A percentile compares a stretch with the other conserved stretches of the same genome.
These are phyloP conservation scores for Alligator mississippiensis DNA, from an alignment of 2,113 vertebrate species.

Conservation along the genomic window DNA sequence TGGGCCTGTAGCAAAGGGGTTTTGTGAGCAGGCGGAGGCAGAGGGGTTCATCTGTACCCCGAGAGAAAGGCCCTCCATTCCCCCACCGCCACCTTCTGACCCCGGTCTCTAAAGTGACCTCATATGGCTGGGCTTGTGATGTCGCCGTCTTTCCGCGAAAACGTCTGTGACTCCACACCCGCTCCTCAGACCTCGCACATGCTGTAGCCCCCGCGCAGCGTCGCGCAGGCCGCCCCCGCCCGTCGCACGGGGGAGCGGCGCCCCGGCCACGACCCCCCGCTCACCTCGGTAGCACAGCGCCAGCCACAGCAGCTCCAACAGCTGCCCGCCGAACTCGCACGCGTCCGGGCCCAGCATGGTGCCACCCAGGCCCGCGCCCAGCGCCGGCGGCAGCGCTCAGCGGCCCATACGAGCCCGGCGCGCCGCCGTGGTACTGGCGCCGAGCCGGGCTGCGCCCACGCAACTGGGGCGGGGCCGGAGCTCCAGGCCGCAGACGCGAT, in stretches of 20 bases:
- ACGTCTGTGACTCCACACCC: too few relatives aligned
- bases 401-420: background rate
- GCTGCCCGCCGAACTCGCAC: conserved; percentile 85
- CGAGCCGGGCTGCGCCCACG: too few relatives aligned
- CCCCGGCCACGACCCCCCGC: background rate
- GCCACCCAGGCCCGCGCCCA: conserved; percentile 81
- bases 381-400: conserved; percentile 28
- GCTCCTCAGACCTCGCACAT: background rate
- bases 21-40: too few relatives aligned
- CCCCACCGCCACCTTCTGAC: too few relatives aligned
- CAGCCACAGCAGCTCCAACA: conserved; percentile 89
- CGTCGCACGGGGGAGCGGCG: background rate
- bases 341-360: conserved; percentile 89
- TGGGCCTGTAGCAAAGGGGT: too few relatives aligned
- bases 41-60: too few relatives aligned
- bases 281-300: conserved; percentile 73
- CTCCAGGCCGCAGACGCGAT: background rate
- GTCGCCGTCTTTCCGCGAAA: too few relatives aligned
- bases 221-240: background rate
- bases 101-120: too few relatives aligned
- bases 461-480: background rate
- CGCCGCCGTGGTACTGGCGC: background rate
- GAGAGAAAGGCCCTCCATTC: too few relatives aligned
- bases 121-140: too few relatives aligned
- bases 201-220: background rate